Evolutionary conservation across 2,888 invertebrate genomes (phyloP), one percentile per base, ranked within the genome.

Genomic region (Sarcophaga variegata): DNA sequence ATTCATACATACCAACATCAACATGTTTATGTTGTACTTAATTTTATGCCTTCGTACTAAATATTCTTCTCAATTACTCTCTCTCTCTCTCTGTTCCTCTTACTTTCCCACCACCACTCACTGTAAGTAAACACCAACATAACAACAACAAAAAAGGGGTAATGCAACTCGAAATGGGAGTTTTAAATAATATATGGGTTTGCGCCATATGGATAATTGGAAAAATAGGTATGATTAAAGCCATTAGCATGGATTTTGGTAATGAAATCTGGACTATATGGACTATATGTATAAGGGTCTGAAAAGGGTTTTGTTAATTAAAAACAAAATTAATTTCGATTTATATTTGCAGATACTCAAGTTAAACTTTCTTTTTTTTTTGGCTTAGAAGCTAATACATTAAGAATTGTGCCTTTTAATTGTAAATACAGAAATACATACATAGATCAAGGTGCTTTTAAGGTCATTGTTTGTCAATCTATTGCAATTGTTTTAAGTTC

Each of bases 111-210:
- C 8, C 37, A 37, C 37, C 37, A 37, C 37, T 37, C 37, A 37
- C 8, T 37, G 37, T 37, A 8, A 6, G 8, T 8, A 37, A 37
- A 37, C 49, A 4, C 14, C 3, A 14, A 49, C 14, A 49, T 14
- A 49, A 49, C 54, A 2, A 3, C 54, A 54, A 54, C 2, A 49
- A 37, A 54, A 49, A 37, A 37, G 0, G 12, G 20, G 14, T 60
- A 74, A 62, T 60, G 45, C 17, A 54, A 54, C 54, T 54, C 5
- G 45, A 74, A 45, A 74, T 62, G 60, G n/a, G 14, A 60, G 72
- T 62, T 74, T 47, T 74, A 74, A 74, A 74, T 74, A 74, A 62
- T 74, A 45, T 45, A 62, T 54, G 54, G 12, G 12, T 54, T 17
- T 12, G 17, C 12, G 54, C 17, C 54, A 54, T 14, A 54, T 14